Evolutionary conservation across 2,113 vertebrate genomes (phyloP), one percentile per base, ranked within the genome.

Genomic region (Psophia crepitans): DNA sequence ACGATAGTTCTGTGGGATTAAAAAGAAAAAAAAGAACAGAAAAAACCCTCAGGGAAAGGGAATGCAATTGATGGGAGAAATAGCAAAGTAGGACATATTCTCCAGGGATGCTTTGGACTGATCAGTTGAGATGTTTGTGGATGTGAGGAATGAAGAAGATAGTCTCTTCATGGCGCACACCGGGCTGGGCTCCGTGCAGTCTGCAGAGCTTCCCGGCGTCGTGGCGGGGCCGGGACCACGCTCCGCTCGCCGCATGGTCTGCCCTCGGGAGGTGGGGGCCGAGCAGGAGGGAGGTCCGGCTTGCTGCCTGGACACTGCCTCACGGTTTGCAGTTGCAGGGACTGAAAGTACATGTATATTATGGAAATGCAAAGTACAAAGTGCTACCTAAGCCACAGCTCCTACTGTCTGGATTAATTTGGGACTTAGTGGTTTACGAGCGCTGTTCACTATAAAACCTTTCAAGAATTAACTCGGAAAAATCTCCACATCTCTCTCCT

Each of bases 171-270:
- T 27, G 15, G 19, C 0, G 0, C 1, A 5, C 32, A 27, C 22
- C 0, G 0, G 32, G 30, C 30, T 28, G 21, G 30, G n/a, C 33
- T 66, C 39, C 41, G 20, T 2, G 1, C 22, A 37, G 60, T 11
- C 32, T 66, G 23, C 57, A 60, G 48, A 51, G 32, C 32, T 37
- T 43, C 46, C 39, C 4, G 0, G 30, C 2, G 0, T 69, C 12
- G 12, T 21, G 15, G 23, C 1, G 0, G 24, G 49, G 22, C 26
- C 8, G 1, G 63, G 12, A 23, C 53, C 41, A 46, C 39, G 6
- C 14, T 37, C 8, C 0, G 1, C 22, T 54, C 5, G 0, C 37
- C 1, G 1, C 28, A 2, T 1, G 23, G 10, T 7, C 44, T 2
- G 1, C 21, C 24, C 26, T 9, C 2, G 0, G 35, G 8, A 21